Conservation (phyloP, 2,113 vertebrate species). For the Junco hyemalis region DNA sequence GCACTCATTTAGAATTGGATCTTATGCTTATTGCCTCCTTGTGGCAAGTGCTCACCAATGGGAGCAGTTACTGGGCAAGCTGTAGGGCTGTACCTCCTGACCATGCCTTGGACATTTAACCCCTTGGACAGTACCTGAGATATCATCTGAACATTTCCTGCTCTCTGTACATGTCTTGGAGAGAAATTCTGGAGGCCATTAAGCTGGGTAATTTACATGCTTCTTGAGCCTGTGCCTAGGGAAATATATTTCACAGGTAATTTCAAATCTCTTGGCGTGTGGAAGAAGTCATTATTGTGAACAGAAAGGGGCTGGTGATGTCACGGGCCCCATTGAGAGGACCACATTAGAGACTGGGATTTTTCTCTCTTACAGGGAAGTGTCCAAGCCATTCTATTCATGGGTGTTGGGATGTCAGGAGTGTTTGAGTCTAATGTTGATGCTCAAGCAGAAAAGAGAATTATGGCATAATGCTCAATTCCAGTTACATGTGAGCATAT, state of each 20-base stretch:
- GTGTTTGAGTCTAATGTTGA: neutral
- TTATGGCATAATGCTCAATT: neutral
- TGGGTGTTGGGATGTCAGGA: neutral
- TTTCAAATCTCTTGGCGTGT: conserved; percentile 75
- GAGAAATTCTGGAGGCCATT: conserved; percentile 70
- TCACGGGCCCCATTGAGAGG: neutral
- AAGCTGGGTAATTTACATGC: conserved; percentile 75
- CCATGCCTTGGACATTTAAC: neutral
- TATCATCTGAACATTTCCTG: conserved; percentile 23
- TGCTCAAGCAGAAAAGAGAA: neutral
- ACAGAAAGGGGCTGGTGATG: conserved; percentile 64
- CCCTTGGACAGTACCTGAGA: neutral
- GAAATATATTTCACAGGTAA: conserved; percentile 82
- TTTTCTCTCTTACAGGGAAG: neutral
- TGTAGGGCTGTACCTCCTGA: neutral
- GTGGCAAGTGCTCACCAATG: neutral
- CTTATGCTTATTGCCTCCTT: neutral
- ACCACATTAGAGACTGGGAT: conserved; percentile 16
- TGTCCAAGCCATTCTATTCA: neutral
- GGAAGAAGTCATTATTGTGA: conserved; percentile 76
- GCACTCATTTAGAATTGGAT: neutral
- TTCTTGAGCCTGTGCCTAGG: conserved; percentile 66
- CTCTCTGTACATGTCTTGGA: neutral
- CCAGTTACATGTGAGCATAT: neutral
- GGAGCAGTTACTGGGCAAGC: neutral